Conservation (phyloP, 2,113 vertebrate genomes). For the Neogale vison region DNA sequence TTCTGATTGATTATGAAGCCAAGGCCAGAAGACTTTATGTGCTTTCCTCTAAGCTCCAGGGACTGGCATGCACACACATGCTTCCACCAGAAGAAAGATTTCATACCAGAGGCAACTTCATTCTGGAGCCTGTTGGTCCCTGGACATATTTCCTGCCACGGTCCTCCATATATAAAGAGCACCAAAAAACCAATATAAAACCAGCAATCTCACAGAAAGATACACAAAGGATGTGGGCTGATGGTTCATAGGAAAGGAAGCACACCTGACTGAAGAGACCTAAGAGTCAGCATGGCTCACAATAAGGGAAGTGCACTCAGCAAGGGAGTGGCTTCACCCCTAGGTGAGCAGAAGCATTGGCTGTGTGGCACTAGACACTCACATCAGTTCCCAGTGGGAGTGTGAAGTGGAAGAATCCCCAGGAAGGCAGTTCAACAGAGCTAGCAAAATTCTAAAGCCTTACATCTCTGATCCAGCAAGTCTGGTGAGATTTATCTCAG, state of each 20-base stretch:
- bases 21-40: not conserved
- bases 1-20: not conserved
- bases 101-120: not conserved
- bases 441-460: not conserved
- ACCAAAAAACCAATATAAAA: not conserved
- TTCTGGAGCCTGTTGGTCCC: not conserved
- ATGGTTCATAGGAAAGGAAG: not conserved
- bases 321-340: not conserved
- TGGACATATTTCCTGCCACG: not conserved
- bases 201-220: not conserved
- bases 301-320: not conserved
- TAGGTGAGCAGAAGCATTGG: not conserved
- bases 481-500: not conserved
- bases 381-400: not conserved
- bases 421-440: not conserved
- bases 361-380: not conserved
- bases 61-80: not conserved
- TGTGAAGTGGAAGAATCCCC: not conserved
- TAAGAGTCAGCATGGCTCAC: not conserved
- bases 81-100: not conserved
- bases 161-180: not conserved
- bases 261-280: not conserved
- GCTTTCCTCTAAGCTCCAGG: not conserved
- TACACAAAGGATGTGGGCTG: not conserved
- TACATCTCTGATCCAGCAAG: not conserved